phyloP scores from a whole-genome alignment of 2,888 invertebrate genomes.

The Hermaeophaga mercurialis region DNA sequence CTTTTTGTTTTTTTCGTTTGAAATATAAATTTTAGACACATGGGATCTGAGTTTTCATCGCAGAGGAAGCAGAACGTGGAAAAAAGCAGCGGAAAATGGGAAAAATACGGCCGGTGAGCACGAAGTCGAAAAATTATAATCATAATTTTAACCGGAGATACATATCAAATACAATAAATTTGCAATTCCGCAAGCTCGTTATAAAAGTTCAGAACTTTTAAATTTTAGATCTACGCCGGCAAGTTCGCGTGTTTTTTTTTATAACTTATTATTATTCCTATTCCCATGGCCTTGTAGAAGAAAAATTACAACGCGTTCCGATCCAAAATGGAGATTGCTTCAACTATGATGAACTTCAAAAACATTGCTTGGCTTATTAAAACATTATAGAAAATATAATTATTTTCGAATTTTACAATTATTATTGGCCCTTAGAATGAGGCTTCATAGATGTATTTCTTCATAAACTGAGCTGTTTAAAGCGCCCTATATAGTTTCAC shows the following conservation, averaged over 20 bases:
- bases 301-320: conserved; percentile 45
- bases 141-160: conserved; percentile 53
- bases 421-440: too few relatives aligned
- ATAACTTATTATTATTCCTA: conserved; percentile 45
- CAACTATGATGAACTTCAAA: too few relatives aligned
- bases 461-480: too few relatives aligned
- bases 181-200: conserved; percentile 49
- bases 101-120: conserved; percentile 46
- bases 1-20: too few relatives aligned
- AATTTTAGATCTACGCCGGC: conserved; percentile 45
- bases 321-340: conserved; percentile 33
- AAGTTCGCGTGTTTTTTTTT: conserved; percentile 46
- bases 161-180: conserved; percentile 55
- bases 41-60: too few relatives aligned
- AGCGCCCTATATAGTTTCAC: too few relatives aligned
- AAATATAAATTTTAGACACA: too few relatives aligned
- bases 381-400: too few relatives aligned
- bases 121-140: conserved; percentile 53
- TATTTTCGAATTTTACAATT: too few relatives aligned
- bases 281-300: conserved; percentile 47
- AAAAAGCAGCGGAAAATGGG: conserved; percentile 30
- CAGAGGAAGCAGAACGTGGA: conserved; percentile 32
- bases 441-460: too few relatives aligned
- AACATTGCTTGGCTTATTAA: too few relatives aligned
- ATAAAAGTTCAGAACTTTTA: conserved; percentile 45